phyloP scores from a whole-genome alignment of 1,140 invertebrate genomes.

The Microplitis mediator region DNA sequence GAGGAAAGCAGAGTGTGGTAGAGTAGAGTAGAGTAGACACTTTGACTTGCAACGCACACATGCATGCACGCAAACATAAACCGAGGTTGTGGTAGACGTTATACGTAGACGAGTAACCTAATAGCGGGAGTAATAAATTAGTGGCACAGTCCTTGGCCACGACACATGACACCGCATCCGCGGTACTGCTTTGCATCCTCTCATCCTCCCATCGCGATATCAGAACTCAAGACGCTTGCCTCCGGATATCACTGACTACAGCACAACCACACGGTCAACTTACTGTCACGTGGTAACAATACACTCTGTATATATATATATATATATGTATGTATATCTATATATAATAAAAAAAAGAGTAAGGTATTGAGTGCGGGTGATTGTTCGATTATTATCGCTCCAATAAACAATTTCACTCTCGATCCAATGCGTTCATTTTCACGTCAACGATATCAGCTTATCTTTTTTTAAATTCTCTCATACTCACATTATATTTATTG shows the following conservation, averaged over 20 bases:
- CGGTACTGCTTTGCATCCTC: not conserved
- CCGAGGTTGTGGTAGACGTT: not conserved
- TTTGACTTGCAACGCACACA: no score
- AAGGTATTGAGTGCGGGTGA: not conserved
- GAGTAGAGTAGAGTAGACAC: no score
- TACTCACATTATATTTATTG: not conserved
- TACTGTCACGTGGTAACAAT: not conserved
- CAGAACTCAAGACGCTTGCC: no score
- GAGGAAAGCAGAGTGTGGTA: no score
- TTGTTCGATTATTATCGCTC: slow-evolving; percentile 27
- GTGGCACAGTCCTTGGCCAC: not conserved
- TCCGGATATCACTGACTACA: not conserved
- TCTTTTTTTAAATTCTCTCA: not conserved
- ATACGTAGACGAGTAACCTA: not conserved
- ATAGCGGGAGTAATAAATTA: not conserved
- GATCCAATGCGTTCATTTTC: not conserved
- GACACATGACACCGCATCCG: not conserved
- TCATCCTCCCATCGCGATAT: not conserved
- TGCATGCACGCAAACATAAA: no score
- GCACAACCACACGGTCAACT: not conserved
- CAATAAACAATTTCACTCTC: slow-evolving; percentile 24
- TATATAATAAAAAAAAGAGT: not conserved
- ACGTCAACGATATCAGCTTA: not conserved
- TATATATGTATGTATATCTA: not conserved
- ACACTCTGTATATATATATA: not conserved